Conservation (phyloP, 2,797 vertebrate genomes). For the Pseudocheirus occidentalis region DNA sequence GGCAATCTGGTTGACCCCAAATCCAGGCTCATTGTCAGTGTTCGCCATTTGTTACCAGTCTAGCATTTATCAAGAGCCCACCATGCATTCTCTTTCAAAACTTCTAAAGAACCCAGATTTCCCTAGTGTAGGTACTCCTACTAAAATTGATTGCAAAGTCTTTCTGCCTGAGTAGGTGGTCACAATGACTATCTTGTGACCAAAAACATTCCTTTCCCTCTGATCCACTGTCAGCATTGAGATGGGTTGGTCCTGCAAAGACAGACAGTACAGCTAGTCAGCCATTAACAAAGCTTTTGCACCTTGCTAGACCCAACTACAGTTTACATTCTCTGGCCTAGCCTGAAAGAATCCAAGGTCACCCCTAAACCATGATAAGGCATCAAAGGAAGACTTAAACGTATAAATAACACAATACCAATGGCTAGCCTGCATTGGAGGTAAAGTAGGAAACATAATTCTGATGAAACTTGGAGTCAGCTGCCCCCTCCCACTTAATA, state of each 20-base stretch:
- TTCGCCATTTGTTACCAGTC: neutral
- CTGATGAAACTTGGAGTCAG: neutral
- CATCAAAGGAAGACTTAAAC: neutral
- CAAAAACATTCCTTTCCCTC: neutral
- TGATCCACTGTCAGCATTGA: neutral
- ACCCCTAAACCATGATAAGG: neutral
- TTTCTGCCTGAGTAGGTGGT: neutral
- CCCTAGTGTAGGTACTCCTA: neutral
- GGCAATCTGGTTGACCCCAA: fast-evolving
- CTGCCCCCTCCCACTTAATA: neutral
- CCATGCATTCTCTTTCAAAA: neutral
- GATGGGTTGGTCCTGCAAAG: neutral
- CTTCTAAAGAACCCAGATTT: neutral
- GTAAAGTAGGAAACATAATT: neutral
- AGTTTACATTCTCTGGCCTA: neutral
- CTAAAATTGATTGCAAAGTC: neutral
- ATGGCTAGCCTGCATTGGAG: neutral
- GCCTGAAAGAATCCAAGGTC: neutral
- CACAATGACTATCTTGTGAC: neutral
- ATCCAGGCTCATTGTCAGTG: neutral
- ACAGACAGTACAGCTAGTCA: neutral
- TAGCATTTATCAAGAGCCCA: neutral
- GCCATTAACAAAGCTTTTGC: neutral
- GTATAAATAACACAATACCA: neutral
- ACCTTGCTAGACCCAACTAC: neutral